These are phyloP conservation scores for Chymomyza amoena DNA, from an alignment of 2,888 invertebrate genomes.

Conservation along the genomic window DNA sequence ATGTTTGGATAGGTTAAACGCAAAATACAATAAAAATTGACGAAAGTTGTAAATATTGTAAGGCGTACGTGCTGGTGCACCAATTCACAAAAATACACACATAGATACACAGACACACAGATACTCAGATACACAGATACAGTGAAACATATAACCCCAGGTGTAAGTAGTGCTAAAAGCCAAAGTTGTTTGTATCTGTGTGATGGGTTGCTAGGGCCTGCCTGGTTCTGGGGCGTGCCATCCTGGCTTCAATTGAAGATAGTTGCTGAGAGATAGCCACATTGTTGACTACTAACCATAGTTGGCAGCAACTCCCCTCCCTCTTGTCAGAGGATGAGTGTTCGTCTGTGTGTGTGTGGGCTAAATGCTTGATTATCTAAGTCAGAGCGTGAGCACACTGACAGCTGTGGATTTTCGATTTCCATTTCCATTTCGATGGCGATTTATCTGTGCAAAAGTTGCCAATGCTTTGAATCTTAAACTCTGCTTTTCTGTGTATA, in stretches of 20 bases:
- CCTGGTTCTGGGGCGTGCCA: not conserved
- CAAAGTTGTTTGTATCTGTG: not conserved
- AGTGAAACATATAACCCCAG: not conserved
- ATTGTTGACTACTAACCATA: not conserved
- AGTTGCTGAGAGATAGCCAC: not conserved
- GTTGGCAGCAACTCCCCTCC: not conserved
- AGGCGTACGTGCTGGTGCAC: slow-evolving; percentile 29
- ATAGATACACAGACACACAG: not conserved
- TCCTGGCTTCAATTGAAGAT: not conserved
- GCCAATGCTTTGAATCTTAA: not conserved
- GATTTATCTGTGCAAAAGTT: not conserved
- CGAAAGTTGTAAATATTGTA: slow-evolving; percentile 35
- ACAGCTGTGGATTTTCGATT: not conserved
- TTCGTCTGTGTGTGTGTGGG: not conserved
- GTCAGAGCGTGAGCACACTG: not conserved
- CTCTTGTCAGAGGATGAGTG: not conserved
- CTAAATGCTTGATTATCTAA: not conserved
- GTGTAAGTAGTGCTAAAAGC: not conserved
- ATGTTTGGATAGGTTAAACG: slow-evolving; percentile 13
- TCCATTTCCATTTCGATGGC: not conserved
- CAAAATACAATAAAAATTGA: slow-evolving; percentile 36
- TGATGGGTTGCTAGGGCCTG: not conserved
- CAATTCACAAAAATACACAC: not conserved
- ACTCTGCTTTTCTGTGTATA: not conserved
- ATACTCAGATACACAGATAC: too few species aligned